A percentile compares a stretch with the other conserved stretches of the same genome.
Evolutionary conservation across 1,140 invertebrate species (phyloP).

Genomic region (Drosophila bocki): DNA sequence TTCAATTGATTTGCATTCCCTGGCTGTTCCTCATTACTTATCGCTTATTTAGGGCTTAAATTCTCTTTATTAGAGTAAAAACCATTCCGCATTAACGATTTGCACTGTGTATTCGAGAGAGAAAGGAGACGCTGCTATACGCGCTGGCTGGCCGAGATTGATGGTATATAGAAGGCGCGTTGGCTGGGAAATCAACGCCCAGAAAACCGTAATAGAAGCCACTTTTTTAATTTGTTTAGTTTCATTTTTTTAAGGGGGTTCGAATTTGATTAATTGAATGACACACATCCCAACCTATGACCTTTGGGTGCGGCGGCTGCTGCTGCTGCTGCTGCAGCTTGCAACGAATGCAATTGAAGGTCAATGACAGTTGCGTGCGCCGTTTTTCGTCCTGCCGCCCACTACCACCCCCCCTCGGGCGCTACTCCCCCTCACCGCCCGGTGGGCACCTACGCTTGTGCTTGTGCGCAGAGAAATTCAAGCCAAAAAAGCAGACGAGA

Average conservation of each 20-base stretch:
- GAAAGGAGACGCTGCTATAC: not conserved
- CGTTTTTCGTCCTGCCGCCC: constrained; percentile 55
- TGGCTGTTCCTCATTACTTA: not conserved
- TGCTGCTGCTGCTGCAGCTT: constrained; percentile 42
- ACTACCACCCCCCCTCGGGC: not conserved
- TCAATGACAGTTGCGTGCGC: constrained; percentile 81
- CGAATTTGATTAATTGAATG: constrained; percentile 63
- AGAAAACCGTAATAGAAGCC: not conserved
- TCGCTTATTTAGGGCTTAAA: not conserved
- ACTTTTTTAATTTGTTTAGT: not conserved
- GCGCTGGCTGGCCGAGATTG: constrained; percentile 6
- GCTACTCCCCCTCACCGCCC: not conserved
- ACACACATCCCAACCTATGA: constrained; percentile 63
- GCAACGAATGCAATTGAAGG: constrained; percentile 78
- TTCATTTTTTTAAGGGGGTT: not conserved
- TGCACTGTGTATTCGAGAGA: constrained; percentile 13
- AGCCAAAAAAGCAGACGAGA: constrained; percentile 46
- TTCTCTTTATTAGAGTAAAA: not conserved
- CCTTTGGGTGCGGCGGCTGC: constrained; percentile 76
- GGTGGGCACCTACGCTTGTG: constrained; percentile 19
- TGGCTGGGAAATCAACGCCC: constrained; percentile 7
- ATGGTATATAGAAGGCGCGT: not conserved
- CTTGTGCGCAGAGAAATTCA: constrained; percentile 60
- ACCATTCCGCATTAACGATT: constrained; percentile 1
- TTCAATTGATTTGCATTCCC: not conserved